Evolutionary conservation across 2,797 vertebrate genomes (phyloP).

Genomic region (Myripristis jacobus): DNA sequence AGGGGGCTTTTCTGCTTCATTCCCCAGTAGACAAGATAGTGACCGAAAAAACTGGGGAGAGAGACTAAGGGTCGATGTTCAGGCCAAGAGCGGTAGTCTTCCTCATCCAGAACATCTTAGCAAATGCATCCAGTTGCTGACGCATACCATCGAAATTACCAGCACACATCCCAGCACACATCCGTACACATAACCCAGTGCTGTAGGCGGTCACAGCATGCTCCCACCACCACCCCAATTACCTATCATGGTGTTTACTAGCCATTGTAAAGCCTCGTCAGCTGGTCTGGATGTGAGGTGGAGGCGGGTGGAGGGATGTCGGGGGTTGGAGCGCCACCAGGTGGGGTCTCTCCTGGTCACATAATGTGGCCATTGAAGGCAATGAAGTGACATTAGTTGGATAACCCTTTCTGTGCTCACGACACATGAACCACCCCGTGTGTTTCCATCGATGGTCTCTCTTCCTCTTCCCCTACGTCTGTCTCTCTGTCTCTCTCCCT

Average conservation of each 20-base stretch:
- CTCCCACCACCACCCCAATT: background rate
- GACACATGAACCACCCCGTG: slow-evolving; percentile 1
- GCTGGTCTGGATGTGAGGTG: background rate
- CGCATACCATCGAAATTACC: background rate
- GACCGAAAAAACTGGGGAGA: background rate
- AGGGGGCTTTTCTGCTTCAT: background rate
- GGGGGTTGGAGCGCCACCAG: slow-evolving; percentile 37
- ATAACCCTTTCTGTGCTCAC: slow-evolving; percentile 22
- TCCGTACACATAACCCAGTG: too few relatives aligned
- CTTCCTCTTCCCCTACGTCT: too few relatives aligned
- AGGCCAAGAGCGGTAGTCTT: background rate
- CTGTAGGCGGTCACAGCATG: background rate
- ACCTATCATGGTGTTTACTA: slow-evolving; percentile 42
- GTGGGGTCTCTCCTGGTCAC: slow-evolving; percentile 62
- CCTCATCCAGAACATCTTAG: too few relatives aligned
- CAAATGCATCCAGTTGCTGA: background rate
- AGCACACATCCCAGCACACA: too few relatives aligned
- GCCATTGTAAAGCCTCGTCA: slow-evolving; percentile 43
- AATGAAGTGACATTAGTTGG: slow-evolving; percentile 53
- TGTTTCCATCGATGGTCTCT: too few relatives aligned
- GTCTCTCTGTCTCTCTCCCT: background rate
- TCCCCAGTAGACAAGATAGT: background rate
- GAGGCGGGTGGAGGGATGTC: background rate
- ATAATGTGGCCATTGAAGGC: slow-evolving; percentile 64
- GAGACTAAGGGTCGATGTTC: background rate